Evolutionary conservation across 2,888 invertebrate genomes (phyloP).

Genomic region (Nemurella pictetii): DNA sequence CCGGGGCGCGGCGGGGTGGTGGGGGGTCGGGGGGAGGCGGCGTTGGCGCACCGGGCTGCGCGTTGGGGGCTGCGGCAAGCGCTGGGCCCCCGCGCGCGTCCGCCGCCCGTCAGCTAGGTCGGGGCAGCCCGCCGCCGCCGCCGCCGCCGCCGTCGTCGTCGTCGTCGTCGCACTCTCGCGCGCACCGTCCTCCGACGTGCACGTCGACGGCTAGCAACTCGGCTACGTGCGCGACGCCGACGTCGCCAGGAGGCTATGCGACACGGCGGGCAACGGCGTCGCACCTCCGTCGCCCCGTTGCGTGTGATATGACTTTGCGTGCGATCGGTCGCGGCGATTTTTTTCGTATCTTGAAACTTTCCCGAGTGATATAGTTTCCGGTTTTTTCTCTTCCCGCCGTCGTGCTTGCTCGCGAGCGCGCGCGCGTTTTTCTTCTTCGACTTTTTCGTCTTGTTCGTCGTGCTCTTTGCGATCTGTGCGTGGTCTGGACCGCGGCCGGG

Average conservation of each 20-base stretch:
- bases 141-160: slow-evolving; percentile 24
- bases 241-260: slow-evolving; percentile 47
- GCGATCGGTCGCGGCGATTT: background rate
- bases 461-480: slow-evolving; percentile 6
- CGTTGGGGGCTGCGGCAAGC: slow-evolving; percentile 36
- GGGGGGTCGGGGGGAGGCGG: background rate
- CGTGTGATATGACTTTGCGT: slow-evolving; percentile 10
- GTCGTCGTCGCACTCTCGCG: slow-evolving; percentile 24
- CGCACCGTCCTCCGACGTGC: slow-evolving; percentile 29
- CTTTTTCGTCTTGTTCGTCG: background rate
- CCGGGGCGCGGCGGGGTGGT: background rate
- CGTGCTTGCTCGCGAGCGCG: background rate
- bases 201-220: slow-evolving; percentile 42
- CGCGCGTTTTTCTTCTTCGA: background rate
- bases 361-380: background rate
- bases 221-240: slow-evolving; percentile 41
- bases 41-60: slow-evolving; percentile 27
- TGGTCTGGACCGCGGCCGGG: background rate
- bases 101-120: slow-evolving; percentile 36
- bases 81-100: slow-evolving; percentile 35
- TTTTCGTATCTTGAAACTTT: background rate
- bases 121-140: slow-evolving; percentile 31
- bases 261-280: slow-evolving; percentile 50
- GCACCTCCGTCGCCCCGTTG: slow-evolving; percentile 42
- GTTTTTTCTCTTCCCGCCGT: background rate